Base-by-base conservation (phyloP, 2,888 invertebrate genomes). In the Zeuzera pyrina region DNA sequence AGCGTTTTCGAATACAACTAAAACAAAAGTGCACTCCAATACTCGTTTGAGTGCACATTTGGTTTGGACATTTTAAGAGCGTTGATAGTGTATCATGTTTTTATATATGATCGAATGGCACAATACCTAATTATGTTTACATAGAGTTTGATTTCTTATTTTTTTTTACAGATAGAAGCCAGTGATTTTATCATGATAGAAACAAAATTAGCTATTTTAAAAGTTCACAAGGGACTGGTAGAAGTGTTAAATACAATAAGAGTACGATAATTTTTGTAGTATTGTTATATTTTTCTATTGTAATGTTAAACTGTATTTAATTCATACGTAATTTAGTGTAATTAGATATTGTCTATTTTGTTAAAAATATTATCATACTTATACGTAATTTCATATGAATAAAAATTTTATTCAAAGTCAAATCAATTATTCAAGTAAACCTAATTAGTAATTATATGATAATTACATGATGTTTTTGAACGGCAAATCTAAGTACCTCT, bases 171-270 rank as follows among this genome's bases (percentile, higher is more conserved):
- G 87, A 84, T 90, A 48, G 91, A 91, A 57, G 73, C 86, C 22
- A 88, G 89, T 1, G 91, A 91, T 57, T 91, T 91, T 45, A 86
- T 86, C 35, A 86, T 88, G 54, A 64, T 91, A 41, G 85, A 86
- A 42, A 81, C 86, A 33, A 86, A 87, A 65, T 55, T 89, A 30
- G 57, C 76, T 10, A 58, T 67, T 2, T 63, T 87, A 36, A 78
- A 79, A 36, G 71, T 88, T 5, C 63, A 58, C 56, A 60, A 58
- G 35, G 78, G 84, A 25, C 58, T 88, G 6, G 58, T 68, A 21
- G 74, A 78, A 54, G 74, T 88, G 47, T 57, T 88, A 30, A 71
- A 76, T 48, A 61, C 61, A 10, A 84, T 87, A 54, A 62, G 72
- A 52, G 59, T 63, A 45, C 62, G 81, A 52, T 83, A 52, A 57